These are phyloP conservation scores for Brachionus rubens DNA, from an alignment of 1,140 invertebrate genomes.

Conservation along the genomic window DNA sequence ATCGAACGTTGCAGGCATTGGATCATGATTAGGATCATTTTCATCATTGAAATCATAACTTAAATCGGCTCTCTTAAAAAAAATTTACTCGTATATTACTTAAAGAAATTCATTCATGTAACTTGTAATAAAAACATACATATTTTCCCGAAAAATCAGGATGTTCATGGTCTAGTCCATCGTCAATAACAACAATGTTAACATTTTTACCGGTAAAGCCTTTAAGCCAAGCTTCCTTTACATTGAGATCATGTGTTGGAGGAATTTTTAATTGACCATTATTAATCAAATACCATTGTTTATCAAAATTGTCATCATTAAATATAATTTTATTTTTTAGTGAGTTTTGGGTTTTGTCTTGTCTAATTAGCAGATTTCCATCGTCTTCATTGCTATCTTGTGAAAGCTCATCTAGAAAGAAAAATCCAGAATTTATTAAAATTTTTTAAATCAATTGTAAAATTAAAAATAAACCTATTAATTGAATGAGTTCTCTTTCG, in stretches of 20 bases:
- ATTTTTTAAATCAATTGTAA: background rate
- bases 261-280: slow-evolving; percentile 11
- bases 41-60: slow-evolving; percentile 47
- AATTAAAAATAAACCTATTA: background rate
- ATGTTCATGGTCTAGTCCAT: slow-evolving; percentile 47
- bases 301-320: slow-evolving; percentile 38
- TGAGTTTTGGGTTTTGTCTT: background rate
- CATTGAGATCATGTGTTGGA: slow-evolving; percentile 30
- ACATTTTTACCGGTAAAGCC: slow-evolving; percentile 45
- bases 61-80: slow-evolving; percentile 24
- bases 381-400: too few relatives aligned
- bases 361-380: background rate
- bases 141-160: slow-evolving; percentile 44
- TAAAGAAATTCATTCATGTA: background rate
- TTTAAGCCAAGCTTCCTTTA: slow-evolving; percentile 30
- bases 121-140: slow-evolving; percentile 23
- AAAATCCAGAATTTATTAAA: background rate
- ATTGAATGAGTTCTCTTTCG: background rate
- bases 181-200: slow-evolving; percentile 39
- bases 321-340: background rate
- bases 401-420: background rate
- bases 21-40: slow-evolving; percentile 46
- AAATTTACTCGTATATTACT: background rate
- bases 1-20: slow-evolving; percentile 45
- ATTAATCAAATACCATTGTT: slow-evolving; percentile 47